Evolutionary conservation across 2,113 vertebrate species (phyloP), one percentile per base, ranked within the genome.

Genomic region (Ia io): DNA sequence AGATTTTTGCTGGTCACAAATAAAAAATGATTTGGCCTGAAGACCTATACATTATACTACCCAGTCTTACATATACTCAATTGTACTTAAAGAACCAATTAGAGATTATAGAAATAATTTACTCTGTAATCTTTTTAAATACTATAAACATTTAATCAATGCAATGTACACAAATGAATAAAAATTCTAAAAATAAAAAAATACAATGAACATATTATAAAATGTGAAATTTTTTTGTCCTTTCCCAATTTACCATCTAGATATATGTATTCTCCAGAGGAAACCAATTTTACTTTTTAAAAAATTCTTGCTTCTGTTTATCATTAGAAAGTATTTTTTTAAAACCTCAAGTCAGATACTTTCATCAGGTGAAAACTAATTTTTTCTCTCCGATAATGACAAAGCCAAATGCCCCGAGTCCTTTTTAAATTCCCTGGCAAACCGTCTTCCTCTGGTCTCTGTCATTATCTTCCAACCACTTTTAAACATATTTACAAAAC

Each of bases 161-260:
- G 6, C 3, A 84, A 44, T 71, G 49, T 32, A 71, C 3, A 69
- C 13, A 49, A 5, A 49, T n/a, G 16, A n/a, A 67, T 59, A 53
- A 84, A 88, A 91, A 51, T 12, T 59, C 42, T 47, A 77, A 95
- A 88, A 92, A 51, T 77, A 69, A 69, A 88, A 88, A 89, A 22
- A 18, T 17, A 69, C 14, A 35, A 61, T 42, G 14, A 70, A 25
- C 35, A 42, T n/a, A 78, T 47, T 44, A 88, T 69, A 84, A 88
- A 90, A n/a, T 8, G n/a, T 20, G 65, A 42, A 42, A 49, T 30
- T 35, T 17, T 47, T 61, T 11, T 69, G 44, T 23, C 35, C 7
- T 93, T 93, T 74, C 6, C 5, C 47, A 96, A 14, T 71, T 30
- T 61, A 83, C 32, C 23, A 40, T 65, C 23, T 56, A 74, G 16